Percentiles rank a stretch among this genome's conserved stretches.
Conservation (phyloP, 2,113 vertebrate species). For the Marmota monax region DNA sequence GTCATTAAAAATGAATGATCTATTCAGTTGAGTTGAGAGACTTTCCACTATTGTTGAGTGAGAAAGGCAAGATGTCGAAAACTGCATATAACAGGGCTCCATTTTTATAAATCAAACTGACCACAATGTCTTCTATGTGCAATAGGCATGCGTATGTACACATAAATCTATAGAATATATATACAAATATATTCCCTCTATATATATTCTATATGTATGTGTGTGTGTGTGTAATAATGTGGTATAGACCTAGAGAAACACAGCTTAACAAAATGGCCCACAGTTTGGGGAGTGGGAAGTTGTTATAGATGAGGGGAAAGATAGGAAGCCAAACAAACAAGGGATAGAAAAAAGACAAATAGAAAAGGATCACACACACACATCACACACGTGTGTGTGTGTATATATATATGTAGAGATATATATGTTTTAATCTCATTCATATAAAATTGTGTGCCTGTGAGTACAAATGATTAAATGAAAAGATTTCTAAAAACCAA, state of each 20-base stretch:
- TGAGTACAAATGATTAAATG: neutral
- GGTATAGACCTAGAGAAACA: neutral
- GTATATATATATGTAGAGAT: neutral
- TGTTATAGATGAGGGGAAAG: neutral
- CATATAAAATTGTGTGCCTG: neutral
- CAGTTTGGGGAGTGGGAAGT: neutral
- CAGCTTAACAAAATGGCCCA: neutral
- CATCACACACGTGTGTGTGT: too few species aligned
- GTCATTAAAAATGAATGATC: neutral
- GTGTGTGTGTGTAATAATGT: neutral
- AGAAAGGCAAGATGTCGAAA: neutral
- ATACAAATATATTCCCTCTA: too few species aligned
- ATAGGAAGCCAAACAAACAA: neutral
- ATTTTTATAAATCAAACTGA: neutral
- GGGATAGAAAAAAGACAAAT: neutral
- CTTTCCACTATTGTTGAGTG: neutral
- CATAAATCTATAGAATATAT: too few species aligned
- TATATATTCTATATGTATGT: too few species aligned
- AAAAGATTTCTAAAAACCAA: neutral
- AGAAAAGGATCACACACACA: neutral
- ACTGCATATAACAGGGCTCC: neutral
- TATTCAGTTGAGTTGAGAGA: neutral
- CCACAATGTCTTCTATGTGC: neutral
- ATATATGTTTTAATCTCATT: neutral
- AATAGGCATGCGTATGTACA: too few species aligned